phyloP scores from a whole-genome alignment of 2,113 vertebrate species.

The Drymodes brunneopygia region DNA sequence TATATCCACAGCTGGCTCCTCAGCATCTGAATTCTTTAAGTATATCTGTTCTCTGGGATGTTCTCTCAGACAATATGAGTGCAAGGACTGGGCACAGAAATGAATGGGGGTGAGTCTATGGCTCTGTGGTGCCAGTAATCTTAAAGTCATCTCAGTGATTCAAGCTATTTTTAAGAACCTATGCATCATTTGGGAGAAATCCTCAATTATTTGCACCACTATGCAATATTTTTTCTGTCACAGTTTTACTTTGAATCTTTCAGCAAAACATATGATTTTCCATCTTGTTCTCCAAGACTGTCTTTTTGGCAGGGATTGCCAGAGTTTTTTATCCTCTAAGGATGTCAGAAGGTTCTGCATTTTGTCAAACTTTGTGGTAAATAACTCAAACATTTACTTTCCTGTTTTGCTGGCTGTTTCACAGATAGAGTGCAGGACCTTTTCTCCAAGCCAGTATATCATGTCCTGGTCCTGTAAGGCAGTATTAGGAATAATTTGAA shows the following conservation, averaged over 20 bases:
- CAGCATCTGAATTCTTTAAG: not conserved
- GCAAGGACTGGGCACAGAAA: not conserved
- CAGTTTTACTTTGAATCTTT: conserved; percentile 3
- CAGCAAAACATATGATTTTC: conserved; percentile 25
- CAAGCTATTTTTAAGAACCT: not conserved
- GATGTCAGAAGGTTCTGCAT: conserved; percentile 32
- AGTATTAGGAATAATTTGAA: not conserved
- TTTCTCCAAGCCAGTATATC: conserved; percentile 22
- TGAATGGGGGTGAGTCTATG: not conserved
- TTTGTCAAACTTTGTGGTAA: conserved; percentile 56
- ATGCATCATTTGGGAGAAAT: not conserved
- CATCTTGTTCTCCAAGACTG: conserved; percentile 15
- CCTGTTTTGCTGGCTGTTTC: conserved; percentile 20
- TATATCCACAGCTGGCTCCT: not conserved
- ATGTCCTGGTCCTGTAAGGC: not conserved
- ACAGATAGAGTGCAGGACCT: conserved; percentile 41
- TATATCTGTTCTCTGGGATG: not conserved
- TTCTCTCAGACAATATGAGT: not conserved
- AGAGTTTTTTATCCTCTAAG: conserved; percentile 20
- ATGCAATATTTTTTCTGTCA: not conserved
- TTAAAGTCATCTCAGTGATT: not conserved
- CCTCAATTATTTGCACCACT: not conserved
- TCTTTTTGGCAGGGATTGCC: conserved; percentile 34
- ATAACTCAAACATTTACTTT: conserved; percentile 53
- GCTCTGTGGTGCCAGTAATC: not conserved